Base-by-base conservation (phyloP, 2,888 invertebrate genomes). In the Dicranocentrus wangi region DNA sequence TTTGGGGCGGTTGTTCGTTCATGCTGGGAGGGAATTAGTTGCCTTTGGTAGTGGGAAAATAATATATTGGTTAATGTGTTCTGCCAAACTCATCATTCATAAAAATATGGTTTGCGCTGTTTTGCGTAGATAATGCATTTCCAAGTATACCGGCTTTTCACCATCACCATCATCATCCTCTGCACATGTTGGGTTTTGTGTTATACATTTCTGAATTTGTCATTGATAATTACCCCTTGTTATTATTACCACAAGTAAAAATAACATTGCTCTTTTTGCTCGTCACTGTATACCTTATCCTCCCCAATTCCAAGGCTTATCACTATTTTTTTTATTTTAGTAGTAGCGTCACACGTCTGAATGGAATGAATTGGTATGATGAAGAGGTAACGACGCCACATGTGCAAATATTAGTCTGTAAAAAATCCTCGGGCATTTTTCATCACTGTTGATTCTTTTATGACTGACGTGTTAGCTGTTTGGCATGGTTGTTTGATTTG, bases 381-480 rank as follows among this genome's bases (percentile, higher is more conserved):
- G 47, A 47, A 47, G 17, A n/a, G 47, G 21, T 55, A 51, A 19
- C 60, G 81, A 65, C 81, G 81, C 81, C 81, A 81, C 42, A 25
- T 55, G 75, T 21, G 81, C 81, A 81, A 81, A 81, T 75, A 81
- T 81, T 81, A 69, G 81, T 81, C 73, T 80, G 80, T 15, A 71
- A 72, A 73, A 69, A 70, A 42, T 55, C 61, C 32, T 68, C 32
- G 28, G 53, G 27, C 28, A 47, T 68, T 60, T 53, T 73, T 63
- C 39, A 58, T 58, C 25, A 25, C 15, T 58, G 25, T 58, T 58
- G 21, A 23, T 23, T 21, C n/a, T 53, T 68, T 51, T 68, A 39
- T 23, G 21, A 15, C 10, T 68, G 21, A 39, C 42, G 21, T 55
- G 55, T 55, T 55, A 19, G 53, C n/a, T 23, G 58, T 27, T 51